A percentile compares a stretch with the other conserved stretches of the same genome.
Evolutionary conservation across 2,797 vertebrate species (phyloP).

Genomic region (Glossophaga mutica): DNA sequence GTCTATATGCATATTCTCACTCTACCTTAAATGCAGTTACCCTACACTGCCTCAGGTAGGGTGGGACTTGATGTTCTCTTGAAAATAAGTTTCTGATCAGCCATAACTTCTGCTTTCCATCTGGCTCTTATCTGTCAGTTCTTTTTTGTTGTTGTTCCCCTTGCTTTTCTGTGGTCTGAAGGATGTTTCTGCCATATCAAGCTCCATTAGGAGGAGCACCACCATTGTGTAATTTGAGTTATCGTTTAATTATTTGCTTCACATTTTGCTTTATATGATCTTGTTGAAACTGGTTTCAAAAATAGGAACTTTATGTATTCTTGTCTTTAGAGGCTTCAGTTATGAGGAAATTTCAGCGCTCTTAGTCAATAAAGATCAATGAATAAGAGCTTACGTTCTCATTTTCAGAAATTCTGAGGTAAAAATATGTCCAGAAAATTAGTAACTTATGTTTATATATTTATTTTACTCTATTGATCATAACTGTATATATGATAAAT

Average conservation of each 20-base stretch:
- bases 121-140: background rate
- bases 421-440: background rate
- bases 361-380: background rate
- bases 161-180: background rate
- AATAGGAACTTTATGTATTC: background rate
- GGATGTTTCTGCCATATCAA: background rate
- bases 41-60: background rate
- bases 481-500: background rate
- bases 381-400: background rate
- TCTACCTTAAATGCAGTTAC: background rate
- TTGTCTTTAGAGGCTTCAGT: background rate
- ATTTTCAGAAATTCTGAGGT: slow-evolving; percentile 25
- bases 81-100: background rate
- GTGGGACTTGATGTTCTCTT: background rate
- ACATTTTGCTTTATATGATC: background rate
- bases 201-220: background rate
- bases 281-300: slow-evolving; percentile 14
- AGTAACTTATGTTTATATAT: background rate
- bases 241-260: background rate
- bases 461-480: background rate
- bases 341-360: slow-evolving; percentile 2
- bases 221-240: background rate
- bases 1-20: background rate
- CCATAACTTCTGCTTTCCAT: background rate
- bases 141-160: background rate